Evolutionary conservation across 1,140 invertebrate genomes (phyloP).

Genomic region (Wasmannia auropunctata): DNA sequence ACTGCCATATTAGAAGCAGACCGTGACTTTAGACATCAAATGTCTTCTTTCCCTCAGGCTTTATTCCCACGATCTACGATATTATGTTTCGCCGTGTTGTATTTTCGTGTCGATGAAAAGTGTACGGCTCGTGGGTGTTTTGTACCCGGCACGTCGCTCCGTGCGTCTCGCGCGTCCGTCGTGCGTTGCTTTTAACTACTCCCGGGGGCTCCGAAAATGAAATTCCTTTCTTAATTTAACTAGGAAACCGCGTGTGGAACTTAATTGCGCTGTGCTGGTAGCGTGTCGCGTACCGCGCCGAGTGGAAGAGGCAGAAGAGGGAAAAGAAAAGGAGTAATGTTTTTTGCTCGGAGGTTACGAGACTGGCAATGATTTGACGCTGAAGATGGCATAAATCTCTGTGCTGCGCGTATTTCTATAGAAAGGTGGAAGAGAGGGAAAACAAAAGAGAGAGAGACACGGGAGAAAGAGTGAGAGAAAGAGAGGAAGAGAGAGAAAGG

Average conservation of each 20-base stretch:
- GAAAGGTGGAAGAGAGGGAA: slow-evolving; percentile 40
- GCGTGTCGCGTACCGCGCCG: background rate
- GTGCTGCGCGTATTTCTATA: slow-evolving; percentile 24
- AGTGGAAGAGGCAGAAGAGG: background rate
- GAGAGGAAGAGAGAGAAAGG: slow-evolving; percentile 33
- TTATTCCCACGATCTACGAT: slow-evolving; percentile 23
- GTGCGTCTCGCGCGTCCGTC: background rate
- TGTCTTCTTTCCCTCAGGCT: slow-evolving; percentile 42
- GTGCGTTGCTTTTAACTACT: background rate
- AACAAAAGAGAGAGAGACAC: slow-evolving; percentile 3
- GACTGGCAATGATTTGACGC: slow-evolving; percentile 13
- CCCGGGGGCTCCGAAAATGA: background rate
- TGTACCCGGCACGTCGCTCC: background rate
- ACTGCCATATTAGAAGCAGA: slow-evolving; percentile 50
- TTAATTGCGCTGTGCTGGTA: slow-evolving; percentile 19
- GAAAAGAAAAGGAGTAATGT: slow-evolving; percentile 16
- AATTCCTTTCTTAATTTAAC: slow-evolving; percentile 12
- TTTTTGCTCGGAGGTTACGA: slow-evolving; percentile 10
- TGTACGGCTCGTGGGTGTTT: background rate
- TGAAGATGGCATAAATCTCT: slow-evolving; percentile 34
- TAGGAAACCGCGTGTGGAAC: slow-evolving; percentile 38
- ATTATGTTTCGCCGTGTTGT: slow-evolving; percentile 6
- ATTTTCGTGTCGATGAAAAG: slow-evolving; percentile 42
- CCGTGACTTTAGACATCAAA: slow-evolving; percentile 54
- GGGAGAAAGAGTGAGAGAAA: slow-evolving; percentile 20